phyloP scores from a whole-genome alignment of 1,140 invertebrate species.

The Pachypeltis micranthus region DNA sequence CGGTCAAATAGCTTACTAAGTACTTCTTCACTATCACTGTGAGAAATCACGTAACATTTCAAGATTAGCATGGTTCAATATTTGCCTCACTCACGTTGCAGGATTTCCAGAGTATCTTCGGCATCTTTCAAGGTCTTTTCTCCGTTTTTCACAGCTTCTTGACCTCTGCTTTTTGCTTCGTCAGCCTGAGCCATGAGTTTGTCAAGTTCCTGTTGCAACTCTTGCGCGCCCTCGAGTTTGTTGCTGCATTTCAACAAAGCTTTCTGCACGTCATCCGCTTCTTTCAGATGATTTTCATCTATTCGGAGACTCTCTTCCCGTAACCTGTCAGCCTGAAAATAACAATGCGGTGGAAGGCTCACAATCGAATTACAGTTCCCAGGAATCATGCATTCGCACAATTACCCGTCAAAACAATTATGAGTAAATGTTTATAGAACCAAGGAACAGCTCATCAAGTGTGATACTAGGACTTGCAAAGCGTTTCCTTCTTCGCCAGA shows the following conservation, averaged over 20 bases:
- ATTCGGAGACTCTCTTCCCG: not conserved
- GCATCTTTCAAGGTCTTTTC: constrained; percentile 78
- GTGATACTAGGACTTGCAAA: too few relatives aligned
- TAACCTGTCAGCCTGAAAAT: not conserved
- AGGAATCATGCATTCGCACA: too few relatives aligned
- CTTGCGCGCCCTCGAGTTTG: constrained; percentile 37
- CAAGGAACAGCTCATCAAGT: too few relatives aligned
- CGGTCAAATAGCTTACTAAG: not conserved
- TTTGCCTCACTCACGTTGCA: constrained; percentile 50
- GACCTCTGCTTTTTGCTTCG: constrained; percentile 56
- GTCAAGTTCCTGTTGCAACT: constrained; percentile 49
- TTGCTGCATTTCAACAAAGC: not conserved
- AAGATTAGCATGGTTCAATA: not conserved
- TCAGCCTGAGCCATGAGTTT: constrained; percentile 57
- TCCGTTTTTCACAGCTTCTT: constrained; percentile 66
- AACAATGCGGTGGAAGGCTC: not conserved
- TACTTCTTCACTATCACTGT: not conserved
- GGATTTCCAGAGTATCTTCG: constrained; percentile 67
- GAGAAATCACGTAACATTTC: not conserved
- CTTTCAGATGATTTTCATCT: constrained; percentile 5
- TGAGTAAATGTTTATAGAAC: too few relatives aligned
- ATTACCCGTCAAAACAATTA: too few relatives aligned
- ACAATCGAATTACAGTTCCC: not conserved
- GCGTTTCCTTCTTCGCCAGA: too few relatives aligned
- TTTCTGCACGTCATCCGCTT: not conserved